Conservation (phyloP, 2,113 vertebrate species). For the Ginglymostoma cirratum region DNA sequence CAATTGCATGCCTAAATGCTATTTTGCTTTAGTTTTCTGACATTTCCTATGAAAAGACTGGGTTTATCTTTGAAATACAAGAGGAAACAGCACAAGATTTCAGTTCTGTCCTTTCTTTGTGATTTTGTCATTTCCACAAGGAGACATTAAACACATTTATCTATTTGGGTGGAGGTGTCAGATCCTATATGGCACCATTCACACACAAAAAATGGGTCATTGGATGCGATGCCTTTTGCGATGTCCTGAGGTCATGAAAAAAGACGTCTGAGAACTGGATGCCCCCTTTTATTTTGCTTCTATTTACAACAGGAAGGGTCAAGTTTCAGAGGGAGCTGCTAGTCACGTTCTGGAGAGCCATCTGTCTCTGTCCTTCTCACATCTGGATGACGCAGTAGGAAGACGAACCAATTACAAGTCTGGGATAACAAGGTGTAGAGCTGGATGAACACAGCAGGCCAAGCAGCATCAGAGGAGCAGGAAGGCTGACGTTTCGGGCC, state of each 20-base stretch:
- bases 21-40: background rate
- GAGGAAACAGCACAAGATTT: background rate
- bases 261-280: background rate
- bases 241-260: background rate
- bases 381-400: background rate
- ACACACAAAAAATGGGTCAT: background rate
- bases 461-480: too few relatives aligned
- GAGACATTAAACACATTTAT: background rate
- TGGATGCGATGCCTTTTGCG: background rate
- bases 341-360: background rate
- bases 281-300: background rate
- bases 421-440: too few relatives aligned
- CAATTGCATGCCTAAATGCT: too few relatives aligned
- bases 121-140: background rate
- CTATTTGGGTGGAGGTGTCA: background rate
- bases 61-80: too few relatives aligned
- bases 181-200: background rate
- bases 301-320: conserved; percentile 6
- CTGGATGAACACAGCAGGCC: too few relatives aligned
- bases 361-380: background rate
- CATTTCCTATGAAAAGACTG: background rate
- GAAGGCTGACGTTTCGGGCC: too few relatives aligned
- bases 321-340: background rate
- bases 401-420: background rate
- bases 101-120: background rate